Conservation (phyloP, 2,113 vertebrate genomes). For the Egretta garzetta region DNA sequence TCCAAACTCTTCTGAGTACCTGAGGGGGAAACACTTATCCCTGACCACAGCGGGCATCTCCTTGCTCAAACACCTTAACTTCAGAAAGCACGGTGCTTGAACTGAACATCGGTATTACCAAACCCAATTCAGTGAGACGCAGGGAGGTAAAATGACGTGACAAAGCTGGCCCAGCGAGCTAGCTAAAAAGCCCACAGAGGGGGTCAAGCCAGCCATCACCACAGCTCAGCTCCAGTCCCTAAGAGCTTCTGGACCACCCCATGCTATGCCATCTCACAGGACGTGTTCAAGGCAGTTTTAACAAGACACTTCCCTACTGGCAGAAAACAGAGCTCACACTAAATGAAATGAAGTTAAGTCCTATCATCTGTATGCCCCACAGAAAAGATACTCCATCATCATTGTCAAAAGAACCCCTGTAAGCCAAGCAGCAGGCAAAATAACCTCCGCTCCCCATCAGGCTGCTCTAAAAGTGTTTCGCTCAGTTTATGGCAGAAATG, state of each 20-base stretch:
- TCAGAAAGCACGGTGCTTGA: rapidly evolving
- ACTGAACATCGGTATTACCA: background rate
- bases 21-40: background rate
- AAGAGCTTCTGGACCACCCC: background rate
- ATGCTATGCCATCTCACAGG: background rate
- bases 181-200: background rate
- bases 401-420: background rate
- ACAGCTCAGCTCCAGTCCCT: background rate
- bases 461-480: background rate
- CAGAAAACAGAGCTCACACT: background rate
- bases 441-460: background rate
- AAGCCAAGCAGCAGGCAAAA: background rate
- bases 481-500: slow-evolving; percentile 1
- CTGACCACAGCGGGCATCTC: background rate
- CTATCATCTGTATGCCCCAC: background rate
- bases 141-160: background rate
- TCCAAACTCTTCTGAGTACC: background rate
- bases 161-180: background rate
- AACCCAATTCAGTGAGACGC: rapidly evolving
- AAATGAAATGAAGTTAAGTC: background rate
- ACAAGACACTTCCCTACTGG: background rate
- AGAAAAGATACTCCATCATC: background rate
- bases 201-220: background rate
- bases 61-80: background rate
- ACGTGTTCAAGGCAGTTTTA: background rate